Percentiles rank a stretch among this genome's conserved stretches.
Conservation (phyloP, 1,140 invertebrate species). For the Caenorhabditis remanei region DNA sequence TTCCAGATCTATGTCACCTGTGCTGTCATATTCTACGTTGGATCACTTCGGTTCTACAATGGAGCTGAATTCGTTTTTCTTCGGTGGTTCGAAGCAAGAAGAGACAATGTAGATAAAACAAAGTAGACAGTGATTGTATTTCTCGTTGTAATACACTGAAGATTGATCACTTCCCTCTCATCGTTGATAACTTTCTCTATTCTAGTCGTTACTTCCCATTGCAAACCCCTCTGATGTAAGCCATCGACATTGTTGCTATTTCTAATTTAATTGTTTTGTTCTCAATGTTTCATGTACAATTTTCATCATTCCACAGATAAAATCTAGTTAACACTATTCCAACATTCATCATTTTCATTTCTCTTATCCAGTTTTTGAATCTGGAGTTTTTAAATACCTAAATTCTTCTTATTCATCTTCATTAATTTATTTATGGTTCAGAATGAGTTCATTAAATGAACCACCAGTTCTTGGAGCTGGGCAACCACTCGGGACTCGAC, state of each 20-base stretch:
- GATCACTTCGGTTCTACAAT: constrained; percentile 58
- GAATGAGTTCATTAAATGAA: constrained; percentile 67
- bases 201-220: constrained; percentile 26
- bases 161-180: constrained; percentile 7
- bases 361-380: not conserved
- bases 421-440: not conserved
- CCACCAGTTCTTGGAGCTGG: constrained; percentile 65
- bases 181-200: constrained; percentile 7
- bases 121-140: constrained; percentile 33
- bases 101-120: constrained; percentile 5
- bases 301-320: too few species aligned
- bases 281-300: not conserved
- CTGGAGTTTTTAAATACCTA: not conserved
- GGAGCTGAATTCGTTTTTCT: constrained; percentile 72
- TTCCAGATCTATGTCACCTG: constrained; percentile 65
- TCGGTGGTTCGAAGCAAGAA: constrained; percentile 69
- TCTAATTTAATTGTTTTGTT: constrained; percentile 24
- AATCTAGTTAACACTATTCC: not conserved
- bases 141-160: constrained; percentile 5
- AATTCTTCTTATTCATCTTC: not conserved
- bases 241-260: constrained; percentile 41
- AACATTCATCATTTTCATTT: not conserved
- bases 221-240: not conserved
- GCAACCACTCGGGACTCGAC: constrained; percentile 63
- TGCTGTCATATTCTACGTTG: constrained; percentile 65